A percentile compares a stretch with the other conserved stretches of the same genome.
Evolutionary conservation across 1,140 invertebrate genomes (phyloP).

Genomic region (Drosophila punjabiensis): DNA sequence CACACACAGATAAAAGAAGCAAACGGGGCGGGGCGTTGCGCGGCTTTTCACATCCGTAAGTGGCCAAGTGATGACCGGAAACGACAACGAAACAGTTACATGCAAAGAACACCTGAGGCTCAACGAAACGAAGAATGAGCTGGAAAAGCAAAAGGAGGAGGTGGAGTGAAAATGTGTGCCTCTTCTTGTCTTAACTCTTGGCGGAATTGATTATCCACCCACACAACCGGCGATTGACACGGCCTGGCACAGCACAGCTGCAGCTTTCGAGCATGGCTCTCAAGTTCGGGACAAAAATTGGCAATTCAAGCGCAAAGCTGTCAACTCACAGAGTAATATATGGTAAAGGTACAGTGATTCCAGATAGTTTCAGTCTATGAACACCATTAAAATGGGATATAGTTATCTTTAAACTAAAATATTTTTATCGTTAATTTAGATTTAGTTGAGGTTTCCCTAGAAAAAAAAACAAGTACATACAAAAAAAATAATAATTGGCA

Average conservation of each 20-base stretch:
- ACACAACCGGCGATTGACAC: conserved; percentile 43
- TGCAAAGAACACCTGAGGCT: conserved; percentile 68
- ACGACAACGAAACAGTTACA: conserved; percentile 64
- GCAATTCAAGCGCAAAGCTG: conserved; percentile 78
- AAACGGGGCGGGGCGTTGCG: neutral
- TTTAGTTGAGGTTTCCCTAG: no score
- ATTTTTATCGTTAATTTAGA: neutral
- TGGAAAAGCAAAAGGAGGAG: neutral
- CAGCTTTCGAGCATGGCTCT: conserved; percentile 27
- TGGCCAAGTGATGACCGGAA: conserved; percentile 78
- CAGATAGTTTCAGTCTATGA: conserved; percentile 6
- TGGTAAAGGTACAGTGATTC: conserved; percentile 4
- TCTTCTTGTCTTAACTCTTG: conserved; percentile 33
- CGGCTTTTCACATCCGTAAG: conserved; percentile 61
- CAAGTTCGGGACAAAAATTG: conserved; percentile 68
- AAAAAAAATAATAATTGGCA: no score
- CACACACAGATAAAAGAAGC: conserved; percentile 2
- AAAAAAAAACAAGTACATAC: no score
- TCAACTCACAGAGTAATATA: conserved; percentile 45
- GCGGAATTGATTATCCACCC: conserved; percentile 75
- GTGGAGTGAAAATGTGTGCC: conserved; percentile 22
- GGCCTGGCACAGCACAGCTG: conserved; percentile 65
- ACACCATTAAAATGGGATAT: neutral
- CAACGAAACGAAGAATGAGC: conserved; percentile 4
- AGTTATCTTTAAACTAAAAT: neutral